Conservation (phyloP, 2,797 vertebrate genomes). For the Periparus ater region DNA sequence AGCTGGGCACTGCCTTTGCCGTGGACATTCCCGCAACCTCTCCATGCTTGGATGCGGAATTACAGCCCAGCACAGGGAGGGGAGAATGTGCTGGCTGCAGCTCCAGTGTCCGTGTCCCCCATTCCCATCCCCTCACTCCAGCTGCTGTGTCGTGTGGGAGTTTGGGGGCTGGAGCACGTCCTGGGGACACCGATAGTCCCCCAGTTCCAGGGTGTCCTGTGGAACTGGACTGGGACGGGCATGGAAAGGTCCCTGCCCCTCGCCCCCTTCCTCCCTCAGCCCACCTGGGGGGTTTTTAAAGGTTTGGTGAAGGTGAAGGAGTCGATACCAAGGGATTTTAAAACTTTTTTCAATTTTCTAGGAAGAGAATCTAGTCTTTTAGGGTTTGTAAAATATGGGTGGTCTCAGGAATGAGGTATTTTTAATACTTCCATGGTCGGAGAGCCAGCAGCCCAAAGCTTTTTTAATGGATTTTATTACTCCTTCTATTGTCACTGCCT, state of each 20-base stretch:
- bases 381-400: not conserved
- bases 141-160: not conserved
- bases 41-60: not conserved
- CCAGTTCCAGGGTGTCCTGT: fast-evolving
- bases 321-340: not conserved
- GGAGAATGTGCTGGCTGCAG: not conserved
- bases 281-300: not conserved
- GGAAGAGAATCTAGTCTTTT: not conserved
- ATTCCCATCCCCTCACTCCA: not conserved
- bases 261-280: not conserved
- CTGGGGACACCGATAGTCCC: not conserved
- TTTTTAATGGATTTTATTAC: not conserved
- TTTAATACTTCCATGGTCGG: not conserved
- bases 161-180: not conserved
- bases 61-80: not conserved
- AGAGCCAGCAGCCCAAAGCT: slow-evolving; percentile 9
- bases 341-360: not conserved
- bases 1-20: not conserved
- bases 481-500: not conserved
- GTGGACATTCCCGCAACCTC: fast-evolving
- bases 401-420: not conserved
- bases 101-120: fast-evolving
- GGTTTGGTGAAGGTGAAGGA: not conserved
- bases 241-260: not conserved
- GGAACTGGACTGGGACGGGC: not conserved